A percentile compares a stretch with the other conserved stretches of the same genome.
These are phyloP conservation scores for Notechis scutatus DNA, from an alignment of 2,113 vertebrate species.

Conservation along the genomic window DNA sequence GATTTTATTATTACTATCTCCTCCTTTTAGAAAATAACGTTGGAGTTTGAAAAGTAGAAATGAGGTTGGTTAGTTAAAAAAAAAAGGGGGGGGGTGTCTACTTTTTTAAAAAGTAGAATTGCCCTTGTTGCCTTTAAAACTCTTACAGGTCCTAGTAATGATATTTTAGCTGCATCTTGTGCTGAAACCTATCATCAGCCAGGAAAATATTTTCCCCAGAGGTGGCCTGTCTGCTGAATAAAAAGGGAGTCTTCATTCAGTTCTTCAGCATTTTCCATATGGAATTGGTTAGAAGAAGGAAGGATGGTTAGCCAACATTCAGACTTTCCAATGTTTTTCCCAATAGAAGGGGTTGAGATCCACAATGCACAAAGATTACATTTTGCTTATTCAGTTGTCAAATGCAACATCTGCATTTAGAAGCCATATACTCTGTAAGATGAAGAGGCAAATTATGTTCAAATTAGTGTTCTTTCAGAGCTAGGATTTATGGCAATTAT, in stretches of 20 bases:
- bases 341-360: not conserved
- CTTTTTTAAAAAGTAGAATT: not conserved
- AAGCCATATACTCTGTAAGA: not conserved
- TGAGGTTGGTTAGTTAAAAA: not conserved
- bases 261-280: not conserved
- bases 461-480: slow-evolving; percentile 9
- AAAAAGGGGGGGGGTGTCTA: too few species aligned
- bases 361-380: not conserved
- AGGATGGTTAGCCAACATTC: not conserved
- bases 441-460: slow-evolving; percentile 13
- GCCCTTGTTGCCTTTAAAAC: not conserved
- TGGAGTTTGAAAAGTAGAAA: not conserved
- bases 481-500: slow-evolving; percentile 15
- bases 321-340: not conserved
- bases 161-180: not conserved
- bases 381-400: not conserved
- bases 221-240: not conserved
- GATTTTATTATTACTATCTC: not conserved
- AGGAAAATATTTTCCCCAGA: not conserved
- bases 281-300: not conserved
- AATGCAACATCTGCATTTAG: not conserved
- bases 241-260: not conserved
- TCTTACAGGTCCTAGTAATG: not conserved
- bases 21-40: not conserved
- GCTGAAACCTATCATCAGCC: not conserved